Evolutionary conservation across 1,140 invertebrate species (phyloP), one percentile per base, ranked within the genome.

Genomic region (Drosophila tani): DNA sequence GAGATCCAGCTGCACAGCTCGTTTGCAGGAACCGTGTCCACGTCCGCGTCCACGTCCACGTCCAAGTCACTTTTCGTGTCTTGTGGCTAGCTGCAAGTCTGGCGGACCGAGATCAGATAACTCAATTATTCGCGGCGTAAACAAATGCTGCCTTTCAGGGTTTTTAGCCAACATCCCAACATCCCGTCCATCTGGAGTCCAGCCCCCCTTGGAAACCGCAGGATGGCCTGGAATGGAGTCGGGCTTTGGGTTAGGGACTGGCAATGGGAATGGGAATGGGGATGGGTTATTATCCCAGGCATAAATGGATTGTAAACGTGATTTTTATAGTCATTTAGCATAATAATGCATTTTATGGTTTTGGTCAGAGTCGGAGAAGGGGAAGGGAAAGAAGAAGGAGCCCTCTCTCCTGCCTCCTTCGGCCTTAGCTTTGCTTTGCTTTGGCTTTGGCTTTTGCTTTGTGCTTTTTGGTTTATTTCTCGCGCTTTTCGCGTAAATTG

Each of bases 291-390:
- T 92, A 92, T 92, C 84, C 91, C 84, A 81, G 84, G 91, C 91
- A 92, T 92, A 92, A 92, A 92, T 92, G 91, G 91, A 92, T 92
- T 92, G 91, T 92, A 92, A 92, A 92, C 91, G 91, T 92, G 91
- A 92, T 92, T 92, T 92, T 92, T 92, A 92, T 92, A 92, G 91
- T 91, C 91, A 92, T 92, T 92, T 92, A 92, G 91, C 87, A 92
- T 92, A 92, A 92, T 92, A 92, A 92, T 91, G 91, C 86, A 91
- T 92, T 92, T 88, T 88, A 88, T 88, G 84, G 84, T 81, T 85
- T 74, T 60, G 60, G 62, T 78, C 81, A 74, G 73, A 62, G 67
- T 3, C 2, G 60, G 49, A 55, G 24, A 46, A 40, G 21, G 21
- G 3, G 21, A 24, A 24, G 21, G 21, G 21, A 3, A 24, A 24